These are phyloP conservation scores for Leptopilina syphax DNA, from an alignment of 2,888 invertebrate genomes.

Conservation along the genomic window DNA sequence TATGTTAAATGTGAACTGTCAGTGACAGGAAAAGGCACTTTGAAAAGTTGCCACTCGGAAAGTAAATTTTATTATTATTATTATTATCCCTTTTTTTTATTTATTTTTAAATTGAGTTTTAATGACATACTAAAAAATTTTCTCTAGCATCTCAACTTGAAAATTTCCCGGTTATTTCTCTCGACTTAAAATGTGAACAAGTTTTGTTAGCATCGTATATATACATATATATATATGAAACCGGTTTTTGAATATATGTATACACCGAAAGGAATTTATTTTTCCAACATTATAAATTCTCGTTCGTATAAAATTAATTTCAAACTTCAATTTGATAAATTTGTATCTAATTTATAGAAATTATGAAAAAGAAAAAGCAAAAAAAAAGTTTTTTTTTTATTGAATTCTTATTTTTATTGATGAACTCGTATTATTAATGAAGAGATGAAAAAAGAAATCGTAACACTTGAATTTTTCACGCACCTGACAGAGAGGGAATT, in stretches of 20 bases:
- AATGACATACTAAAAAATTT: constrained; percentile 10
- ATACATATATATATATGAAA: neutral
- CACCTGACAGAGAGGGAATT: constrained; percentile 23
- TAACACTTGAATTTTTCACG: neutral
- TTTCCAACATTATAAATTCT: neutral
- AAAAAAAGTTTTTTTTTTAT: too few species aligned
- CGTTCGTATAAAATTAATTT: neutral
- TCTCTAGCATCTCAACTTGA: neutral
- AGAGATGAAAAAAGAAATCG: too few species aligned
- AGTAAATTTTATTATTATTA: neutral
- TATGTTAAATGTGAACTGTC: neutral
- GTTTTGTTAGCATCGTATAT: neutral
- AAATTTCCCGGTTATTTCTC: neutral
- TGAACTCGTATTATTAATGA: too few species aligned
- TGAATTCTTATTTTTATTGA: too few species aligned
- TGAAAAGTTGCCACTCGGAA: neutral
- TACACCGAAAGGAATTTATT: neutral
- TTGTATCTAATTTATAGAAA: neutral
- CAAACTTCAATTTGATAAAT: neutral
- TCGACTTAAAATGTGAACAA: constrained; percentile 2
- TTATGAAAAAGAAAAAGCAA: neutral
- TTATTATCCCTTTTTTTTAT: too few species aligned
- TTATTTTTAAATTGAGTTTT: constrained; percentile 5
- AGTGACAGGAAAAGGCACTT: constrained; percentile 14
- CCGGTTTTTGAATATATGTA: neutral